Conservation (phyloP, 2,797 vertebrate genomes). For the Artibeus jamaicensis region DNA sequence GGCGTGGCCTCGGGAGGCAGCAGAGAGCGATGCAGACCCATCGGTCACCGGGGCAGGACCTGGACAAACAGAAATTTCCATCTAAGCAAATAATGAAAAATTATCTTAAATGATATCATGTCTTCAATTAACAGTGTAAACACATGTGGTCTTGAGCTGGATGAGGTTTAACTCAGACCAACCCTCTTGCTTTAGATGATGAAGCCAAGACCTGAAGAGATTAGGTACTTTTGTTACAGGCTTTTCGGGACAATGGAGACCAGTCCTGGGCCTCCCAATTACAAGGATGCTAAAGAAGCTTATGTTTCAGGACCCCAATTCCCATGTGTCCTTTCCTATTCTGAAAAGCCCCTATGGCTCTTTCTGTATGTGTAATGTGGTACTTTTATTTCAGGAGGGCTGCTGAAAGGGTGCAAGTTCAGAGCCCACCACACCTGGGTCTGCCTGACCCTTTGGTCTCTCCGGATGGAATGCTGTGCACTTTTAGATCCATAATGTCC, state of each 20-base stretch:
- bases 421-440: neutral
- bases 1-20: rapidly evolving
- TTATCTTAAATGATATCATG: neutral
- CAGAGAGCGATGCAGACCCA: rapidly evolving
- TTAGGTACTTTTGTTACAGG: neutral
- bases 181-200: neutral
- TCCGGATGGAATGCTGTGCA: neutral
- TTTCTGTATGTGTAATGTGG: neutral
- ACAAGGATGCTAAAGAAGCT: neutral
- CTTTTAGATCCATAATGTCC: neutral
- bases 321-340: neutral
- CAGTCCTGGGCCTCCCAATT: neutral
- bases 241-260: neutral
- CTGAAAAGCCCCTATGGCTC: neutral
- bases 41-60: neutral
- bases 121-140: neutral
- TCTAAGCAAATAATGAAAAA: neutral
- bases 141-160: neutral
- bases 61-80: neutral
- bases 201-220: neutral
- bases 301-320: neutral
- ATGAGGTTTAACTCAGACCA: neutral
- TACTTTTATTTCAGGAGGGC: neutral
- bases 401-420: neutral
- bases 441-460: neutral